Base-by-base conservation (phyloP, 2,888 invertebrate genomes). In the Polia nebulosa region DNA sequence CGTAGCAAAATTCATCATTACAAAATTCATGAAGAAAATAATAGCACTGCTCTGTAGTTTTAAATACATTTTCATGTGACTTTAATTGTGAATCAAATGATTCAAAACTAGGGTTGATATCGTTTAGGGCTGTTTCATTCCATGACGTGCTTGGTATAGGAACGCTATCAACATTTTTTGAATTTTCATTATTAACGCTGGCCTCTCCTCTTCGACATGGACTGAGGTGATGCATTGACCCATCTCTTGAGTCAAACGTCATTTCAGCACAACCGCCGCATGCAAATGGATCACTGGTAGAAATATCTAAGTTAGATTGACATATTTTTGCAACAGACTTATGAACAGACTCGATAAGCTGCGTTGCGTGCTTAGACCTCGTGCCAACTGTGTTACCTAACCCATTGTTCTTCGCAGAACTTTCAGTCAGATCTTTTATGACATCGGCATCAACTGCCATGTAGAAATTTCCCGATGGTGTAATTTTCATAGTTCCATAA, bases 381-480 rank as follows among this genome's bases (percentile, higher is more conserved):
- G 17, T 58, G 56, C 56, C 49, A 29, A 57, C 49, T 7, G 44
- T 27, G 25, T 47, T 41, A 20, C 45, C 13, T 53, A 57, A 15
- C 3, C 36, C n/a, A 55, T 71, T 41, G 17, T 67, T 64, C 13
- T 63, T 67, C 25, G 68, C 70, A 34, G 59, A 67, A n/a, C 67
- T 64, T 60, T 83, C 80, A 11, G 69, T 68, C 41, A 84, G 74
- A 9, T 58, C 62, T 74, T 85, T 80, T 4, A 86, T 62, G 25
- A 78, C 44, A 39, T 80, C 76, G 65, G 91, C 85, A 65, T 91
- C 86, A 25, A 91, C 78, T 20, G 85, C 69, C 20, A 92, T 76
- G 64, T 86, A 90, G 75, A 93, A 87, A 74, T 90, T 91, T 25
- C 92, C 92, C 1, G 93, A 92, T 13, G 86, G 69, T 39, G 91